Evolutionary conservation across 1,140 invertebrate genomes (phyloP), one percentile per base, ranked within the genome.

Genomic region (Adoxophyes honmai): DNA sequence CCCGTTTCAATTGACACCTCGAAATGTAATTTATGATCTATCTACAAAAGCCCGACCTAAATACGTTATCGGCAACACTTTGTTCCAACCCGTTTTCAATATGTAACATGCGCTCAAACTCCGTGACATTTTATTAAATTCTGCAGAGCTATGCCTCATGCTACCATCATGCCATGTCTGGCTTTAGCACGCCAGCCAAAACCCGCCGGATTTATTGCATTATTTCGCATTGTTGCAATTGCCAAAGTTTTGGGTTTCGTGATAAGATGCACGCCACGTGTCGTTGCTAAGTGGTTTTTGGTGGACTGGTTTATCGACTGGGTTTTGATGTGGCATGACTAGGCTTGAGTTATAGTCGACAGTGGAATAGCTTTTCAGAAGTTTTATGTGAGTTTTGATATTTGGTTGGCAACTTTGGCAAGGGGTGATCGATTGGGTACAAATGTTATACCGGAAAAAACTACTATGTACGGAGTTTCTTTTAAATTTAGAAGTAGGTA

Each of bases 71-170:
- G 42, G 42, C 21, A 28, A 28, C 21, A 6, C 42, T 48, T 21
- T 48, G 42, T 48, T 28, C 21, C 2, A 28, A 28, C 10, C 39
- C 42, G 42, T 8, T 21, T 48, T 48, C 42, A 48, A 48, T 48
- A 48, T 33, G 42, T 16, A 21, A 48, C 21, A 48, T 48, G 16
- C 39, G n/a, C 21, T 48, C 18, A 13, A 48, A 11, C 42, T n/a
- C 16, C 42, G 42, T 48, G 42, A 48, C 42, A 48, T 48, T 48
- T 48, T 48, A 48, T 48, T 48, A 48, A 48, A 48, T 48, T 48
- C 21, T 18, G 42, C 39, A 8, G 16, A 48, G 42, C 21, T 21
- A 21, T 48, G 42, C 42, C 21, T 28, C 21, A 28, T 4, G 42
- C 42, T 48, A 48, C 42, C 21, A 48, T 21, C 42, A 48, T 18